Evolutionary conservation across 2,888 invertebrate genomes (phyloP), one percentile per base, ranked within the genome.

Genomic region (Epinotia nisella): DNA sequence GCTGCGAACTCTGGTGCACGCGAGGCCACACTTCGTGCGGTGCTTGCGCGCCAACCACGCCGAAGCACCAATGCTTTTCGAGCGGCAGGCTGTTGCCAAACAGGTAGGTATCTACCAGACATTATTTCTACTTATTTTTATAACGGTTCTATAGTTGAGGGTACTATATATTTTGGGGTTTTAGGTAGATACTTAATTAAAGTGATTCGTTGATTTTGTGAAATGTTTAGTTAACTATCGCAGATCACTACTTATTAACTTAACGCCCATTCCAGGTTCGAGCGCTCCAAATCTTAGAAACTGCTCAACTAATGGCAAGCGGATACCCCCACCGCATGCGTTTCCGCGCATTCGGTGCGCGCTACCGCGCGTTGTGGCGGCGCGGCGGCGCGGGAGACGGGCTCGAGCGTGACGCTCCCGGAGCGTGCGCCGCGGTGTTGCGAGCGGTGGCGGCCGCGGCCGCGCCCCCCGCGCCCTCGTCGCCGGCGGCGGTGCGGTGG

Each of bases 281-380:
- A 60, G 97, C 98, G 0, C 94, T 98, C 67, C 97, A 97, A 89
- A 96, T 98, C n/a, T 92, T 98, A 68, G 98, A 99, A 92, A 98
- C 98, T 56, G 98, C 98, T 19, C 98, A 98, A 88, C 93, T 99
- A 75, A 98, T 98, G 98, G 98, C 98, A 15, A 97, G 97, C 82
- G 98, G 98, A 10, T 98, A 97, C 90, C 98, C 98, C 35, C 98
- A 99, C 88, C 95, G 98, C 80, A 98, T 98, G 98, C 95, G 98
- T 29, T 98, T 98, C 90, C 98, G 98, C 86, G 97, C 97, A 51
- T 98, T 98, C 91, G 97, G 97, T 86, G 95, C 95, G 0, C 95
- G 98, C 39, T 99, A 98, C 92, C 95, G 97, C 78, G 95, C 98
- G 84, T 92, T 98, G 80, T 97, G 97, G 70, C 96, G 97, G n/a